Base-by-base conservation (phyloP, 2,888 invertebrate genomes). In the Incurvaria masculella region DNA sequence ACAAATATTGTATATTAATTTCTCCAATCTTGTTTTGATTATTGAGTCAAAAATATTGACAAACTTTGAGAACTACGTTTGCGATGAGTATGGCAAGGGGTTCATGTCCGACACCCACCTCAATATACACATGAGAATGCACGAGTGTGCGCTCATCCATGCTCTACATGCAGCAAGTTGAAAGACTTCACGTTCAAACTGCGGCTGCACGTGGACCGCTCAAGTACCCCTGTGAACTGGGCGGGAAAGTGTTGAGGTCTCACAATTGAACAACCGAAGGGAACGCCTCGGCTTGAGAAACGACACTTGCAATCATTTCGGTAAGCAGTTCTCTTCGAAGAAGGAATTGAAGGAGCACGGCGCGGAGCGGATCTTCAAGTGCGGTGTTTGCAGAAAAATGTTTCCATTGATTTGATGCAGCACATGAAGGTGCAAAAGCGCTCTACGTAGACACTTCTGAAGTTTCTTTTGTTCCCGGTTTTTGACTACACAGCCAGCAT, bases 31-130 rank as follows among this genome's bases (percentile, higher is more conserved):
- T n/a, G n/a, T n/a, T n/a, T n/a, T n/a, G n/a, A n/a, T n/a, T n/a
- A n/a, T n/a, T n/a, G n/a, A n/a, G n/a, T n/a, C n/a, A n/a, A n/a
- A n/a, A n/a, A n/a, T n/a, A n/a, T n/a, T n/a, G n/a, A n/a, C n/a
- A n/a, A n/a, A n/a, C n/a, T n/a, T n/a, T n/a, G n/a, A n/a, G n/a
- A n/a, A 82, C 6, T 82, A 80, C 47, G 60, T 81, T 1, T 84
- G 85, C 52, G 71, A 79, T 2, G 57, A 63, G 1, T 84, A 84
- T 50, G 76, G 70, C 1, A 79, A 80, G 42, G 80, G 81, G 0
- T 84, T 84, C 47, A 81, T 81, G 46, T 83, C 82, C 47, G 80
- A 82, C 45, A 76, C 81, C 0, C 82, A 82, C 52, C 56, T 84
- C 40, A 84, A 84, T 52, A 73, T 80, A 0, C 84, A 84, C 59